Percentiles rank a stretch among this genome's conserved stretches.
Conservation (phyloP, 1,140 invertebrate genomes). For the Cherax quadricarinatus region DNA sequence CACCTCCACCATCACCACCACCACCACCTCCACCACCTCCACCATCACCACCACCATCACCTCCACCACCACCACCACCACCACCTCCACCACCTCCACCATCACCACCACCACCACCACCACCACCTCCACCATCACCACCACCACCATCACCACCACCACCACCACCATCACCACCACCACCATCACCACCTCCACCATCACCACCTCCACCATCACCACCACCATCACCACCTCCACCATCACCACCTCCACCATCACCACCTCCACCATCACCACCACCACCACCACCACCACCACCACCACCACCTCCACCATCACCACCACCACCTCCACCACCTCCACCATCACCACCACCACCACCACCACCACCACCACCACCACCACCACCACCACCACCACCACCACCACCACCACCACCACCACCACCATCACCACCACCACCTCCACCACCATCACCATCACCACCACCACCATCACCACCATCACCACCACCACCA, state of each 20-base stretch:
- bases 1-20: background rate
- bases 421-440: background rate
- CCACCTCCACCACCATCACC: background rate
- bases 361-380: background rate
- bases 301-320: too few species aligned
- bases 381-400: too few species aligned
- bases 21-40: background rate
- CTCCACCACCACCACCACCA: too few species aligned
- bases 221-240: too few species aligned
- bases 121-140: background rate
- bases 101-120: background rate
- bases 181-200: background rate
- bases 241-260: too few species aligned
- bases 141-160: background rate
- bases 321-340: too few species aligned
- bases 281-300: too few species aligned
- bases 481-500: background rate
- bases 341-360: too few species aligned
- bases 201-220: too few species aligned
- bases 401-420: constrained; percentile 2
- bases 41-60: background rate
- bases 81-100: background rate
- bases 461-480: background rate
- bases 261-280: too few species aligned
- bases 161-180: background rate